Evolutionary conservation across 2,113 vertebrate species (phyloP).

Genomic region (Myotis davidii): DNA sequence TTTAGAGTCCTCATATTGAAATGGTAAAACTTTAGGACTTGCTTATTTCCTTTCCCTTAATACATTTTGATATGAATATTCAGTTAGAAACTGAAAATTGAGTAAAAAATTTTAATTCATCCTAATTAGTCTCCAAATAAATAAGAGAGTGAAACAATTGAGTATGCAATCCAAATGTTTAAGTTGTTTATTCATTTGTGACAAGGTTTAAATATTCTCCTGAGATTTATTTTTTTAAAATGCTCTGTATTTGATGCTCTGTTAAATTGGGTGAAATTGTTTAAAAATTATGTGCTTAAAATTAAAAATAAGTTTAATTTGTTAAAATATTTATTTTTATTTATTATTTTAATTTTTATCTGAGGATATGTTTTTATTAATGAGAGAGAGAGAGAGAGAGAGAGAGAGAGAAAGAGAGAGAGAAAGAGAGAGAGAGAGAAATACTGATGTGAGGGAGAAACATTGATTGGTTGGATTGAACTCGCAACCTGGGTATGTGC

Average conservation of each 20-base stretch:
- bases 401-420: no score
- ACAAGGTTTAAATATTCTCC: not conserved
- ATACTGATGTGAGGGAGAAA: no score
- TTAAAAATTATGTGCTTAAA: not conserved
- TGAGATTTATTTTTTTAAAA: constrained; percentile 24
- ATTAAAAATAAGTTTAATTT: not conserved
- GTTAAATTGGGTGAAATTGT: not conserved
- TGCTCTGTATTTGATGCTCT: not conserved
- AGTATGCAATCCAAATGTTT: not conserved
- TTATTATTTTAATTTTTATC: not conserved
- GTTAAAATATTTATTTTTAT: not conserved
- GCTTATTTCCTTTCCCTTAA: constrained; percentile 34
- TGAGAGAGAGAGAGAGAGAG: no score
- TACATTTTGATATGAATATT: not conserved
- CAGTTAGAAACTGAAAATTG: not conserved
- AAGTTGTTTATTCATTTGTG: not conserved
- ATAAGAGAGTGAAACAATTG: not conserved
- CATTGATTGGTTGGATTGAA: no score
- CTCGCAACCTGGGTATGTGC: no score
- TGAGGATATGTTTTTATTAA: no score
- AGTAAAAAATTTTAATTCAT: not conserved
- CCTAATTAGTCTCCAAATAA: not conserved
- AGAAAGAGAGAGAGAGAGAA: no score
- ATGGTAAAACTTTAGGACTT: not conserved
- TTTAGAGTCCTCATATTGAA: not conserved